Conservation (phyloP, 2,888 invertebrate species). For the Erebia palarica region DNA sequence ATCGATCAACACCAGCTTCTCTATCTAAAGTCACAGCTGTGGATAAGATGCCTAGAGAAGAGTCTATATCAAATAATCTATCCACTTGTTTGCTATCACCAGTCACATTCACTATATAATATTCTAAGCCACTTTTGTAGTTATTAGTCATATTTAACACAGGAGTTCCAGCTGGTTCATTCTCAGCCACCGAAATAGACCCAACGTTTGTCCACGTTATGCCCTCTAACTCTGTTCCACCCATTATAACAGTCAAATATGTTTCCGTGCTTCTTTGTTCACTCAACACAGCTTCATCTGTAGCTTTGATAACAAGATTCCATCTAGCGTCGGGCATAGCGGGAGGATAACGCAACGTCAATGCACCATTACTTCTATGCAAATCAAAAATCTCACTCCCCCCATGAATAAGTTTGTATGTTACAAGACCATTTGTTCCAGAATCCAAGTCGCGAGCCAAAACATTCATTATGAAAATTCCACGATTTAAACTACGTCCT, state of each 20-base stretch:
- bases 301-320: slow-evolving; percentile 92
- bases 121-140: slow-evolving; percentile 88
- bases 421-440: slow-evolving; percentile 95
- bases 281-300: slow-evolving; percentile 95
- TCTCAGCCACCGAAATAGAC: slow-evolving; percentile 92
- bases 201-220: slow-evolving; percentile 85
- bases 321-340: slow-evolving; percentile 87
- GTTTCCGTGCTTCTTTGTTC: slow-evolving; percentile 94
- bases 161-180: slow-evolving; percentile 93
- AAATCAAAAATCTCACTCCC: slow-evolving; percentile 90
- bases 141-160: slow-evolving; percentile 91
- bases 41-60: slow-evolving; percentile 92
- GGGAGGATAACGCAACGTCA: slow-evolving; percentile 84
- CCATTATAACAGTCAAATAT: slow-evolving; percentile 91
- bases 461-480: slow-evolving; percentile 88
- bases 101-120: slow-evolving; percentile 94
- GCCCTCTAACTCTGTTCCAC: slow-evolving; percentile 81
- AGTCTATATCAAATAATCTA: slow-evolving; percentile 95
- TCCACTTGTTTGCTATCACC: slow-evolving; percentile 90
- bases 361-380: slow-evolving; percentile 90
- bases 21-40: slow-evolving; percentile 92
- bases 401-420: slow-evolving; percentile 92
- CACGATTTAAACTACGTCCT: slow-evolving; percentile 77
- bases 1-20: slow-evolving; percentile 90
- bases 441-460: slow-evolving; percentile 94